These are phyloP conservation scores for Campoplex nolae DNA, from an alignment of 2,888 invertebrate genomes.

Conservation along the genomic window DNA sequence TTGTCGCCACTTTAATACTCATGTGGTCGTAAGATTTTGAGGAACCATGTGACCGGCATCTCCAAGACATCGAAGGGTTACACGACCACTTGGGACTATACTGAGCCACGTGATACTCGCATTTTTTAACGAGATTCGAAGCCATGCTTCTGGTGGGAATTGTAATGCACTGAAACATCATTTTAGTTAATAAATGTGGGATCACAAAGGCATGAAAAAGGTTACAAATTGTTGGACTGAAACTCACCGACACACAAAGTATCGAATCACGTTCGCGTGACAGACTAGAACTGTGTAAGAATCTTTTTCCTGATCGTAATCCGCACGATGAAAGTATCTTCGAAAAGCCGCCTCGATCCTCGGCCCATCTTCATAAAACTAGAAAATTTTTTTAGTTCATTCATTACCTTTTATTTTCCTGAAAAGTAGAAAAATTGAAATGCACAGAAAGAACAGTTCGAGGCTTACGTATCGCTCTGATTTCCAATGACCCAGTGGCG, in stretches of 20 bases:
- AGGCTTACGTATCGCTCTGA: conserved; percentile 90
- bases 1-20: conserved; percentile 23
- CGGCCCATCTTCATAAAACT: conserved; percentile 97
- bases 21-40: conserved; percentile 86
- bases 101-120: conserved; percentile 97
- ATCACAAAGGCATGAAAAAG: neutral
- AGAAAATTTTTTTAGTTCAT: conserved; percentile 86
- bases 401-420: conserved; percentile 65
- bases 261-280: conserved; percentile 99
- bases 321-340: conserved; percentile 96
- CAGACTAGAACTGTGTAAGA: conserved; percentile 96
- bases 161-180: conserved; percentile 93
- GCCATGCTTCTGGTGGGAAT: conserved; percentile 98
- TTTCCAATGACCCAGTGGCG: conserved; percentile 94
- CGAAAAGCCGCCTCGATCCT: conserved; percentile 98
- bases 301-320: conserved; percentile 91
- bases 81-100: conserved; percentile 94
- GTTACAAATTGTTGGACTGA: neutral
- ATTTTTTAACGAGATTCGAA: conserved; percentile 95
- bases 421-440: neutral
- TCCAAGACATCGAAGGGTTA: conserved; percentile 92
- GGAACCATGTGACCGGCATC: conserved; percentile 96
- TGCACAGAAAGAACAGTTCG: neutral
- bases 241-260: conserved; percentile 94
- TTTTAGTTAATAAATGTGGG: neutral